A percentile compares a stretch with the other conserved stretches of the same genome.
Evolutionary conservation across 2,797 vertebrate genomes (phyloP).

Genomic region (Luscinia megarhynchos): DNA sequence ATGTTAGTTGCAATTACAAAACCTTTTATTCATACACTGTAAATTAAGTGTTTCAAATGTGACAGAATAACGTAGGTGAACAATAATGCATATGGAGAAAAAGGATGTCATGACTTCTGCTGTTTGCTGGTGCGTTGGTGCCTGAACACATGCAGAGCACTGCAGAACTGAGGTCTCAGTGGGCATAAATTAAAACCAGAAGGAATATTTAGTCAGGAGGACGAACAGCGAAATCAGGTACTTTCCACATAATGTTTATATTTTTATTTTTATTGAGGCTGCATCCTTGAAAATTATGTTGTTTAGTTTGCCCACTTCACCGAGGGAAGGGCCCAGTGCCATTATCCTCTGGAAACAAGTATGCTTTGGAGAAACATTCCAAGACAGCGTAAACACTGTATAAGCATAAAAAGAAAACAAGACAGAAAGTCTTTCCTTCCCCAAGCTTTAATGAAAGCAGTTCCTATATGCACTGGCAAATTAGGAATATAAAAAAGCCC

Average conservation of each 20-base stretch:
- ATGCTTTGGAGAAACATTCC: conserved; percentile 26
- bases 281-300: neutral
- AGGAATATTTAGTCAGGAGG: neutral
- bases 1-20: neutral
- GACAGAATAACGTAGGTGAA: neutral
- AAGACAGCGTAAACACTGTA: conserved; percentile 7
- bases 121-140: neutral
- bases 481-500: neutral
- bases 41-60: neutral
- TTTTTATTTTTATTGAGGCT: neutral
- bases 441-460: neutral
- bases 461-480: neutral
- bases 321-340: neutral
- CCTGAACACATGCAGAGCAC: neutral
- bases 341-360: neutral
- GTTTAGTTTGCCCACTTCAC: neutral
- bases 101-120: neutral
- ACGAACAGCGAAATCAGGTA: neutral
- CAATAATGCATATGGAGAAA: neutral
- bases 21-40: neutral
- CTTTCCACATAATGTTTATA: neutral
- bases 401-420: conserved; percentile 55
- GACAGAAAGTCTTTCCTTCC: conserved; percentile 50
- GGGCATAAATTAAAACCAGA: neutral
- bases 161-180: neutral